These are phyloP conservation scores for Bombus superbus DNA, from an alignment of 1,140 invertebrate species.

Conservation along the genomic window DNA sequence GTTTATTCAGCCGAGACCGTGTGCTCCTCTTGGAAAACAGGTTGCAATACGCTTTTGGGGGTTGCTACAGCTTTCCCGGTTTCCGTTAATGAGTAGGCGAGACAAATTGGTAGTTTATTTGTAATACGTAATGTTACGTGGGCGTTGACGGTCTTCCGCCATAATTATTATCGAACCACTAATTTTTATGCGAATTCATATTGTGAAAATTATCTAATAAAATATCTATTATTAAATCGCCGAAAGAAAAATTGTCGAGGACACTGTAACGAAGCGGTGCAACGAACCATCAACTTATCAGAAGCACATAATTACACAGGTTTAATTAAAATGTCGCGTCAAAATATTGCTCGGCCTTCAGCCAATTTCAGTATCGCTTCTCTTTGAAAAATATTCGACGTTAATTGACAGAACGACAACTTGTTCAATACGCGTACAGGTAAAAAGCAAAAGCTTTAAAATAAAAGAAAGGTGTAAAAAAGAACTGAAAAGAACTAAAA, in stretches of 20 bases:
- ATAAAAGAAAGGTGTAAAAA: neutral
- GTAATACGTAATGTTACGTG: neutral
- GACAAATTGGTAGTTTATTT: neutral
- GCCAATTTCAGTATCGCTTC: neutral
- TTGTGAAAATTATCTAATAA: too few species aligned
- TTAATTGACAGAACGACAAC: slow-evolving; percentile 14
- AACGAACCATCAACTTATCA: neutral
- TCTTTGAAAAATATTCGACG: slow-evolving; percentile 30
- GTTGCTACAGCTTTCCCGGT: neutral
- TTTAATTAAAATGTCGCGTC: slow-evolving; percentile 19
- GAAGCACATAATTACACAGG: neutral
- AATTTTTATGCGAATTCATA: too few species aligned
- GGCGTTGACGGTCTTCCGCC: too few species aligned
- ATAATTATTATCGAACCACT: too few species aligned
- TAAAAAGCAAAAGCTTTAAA: neutral
- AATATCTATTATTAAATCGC: neutral
- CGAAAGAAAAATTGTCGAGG: neutral
- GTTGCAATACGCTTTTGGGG: too few species aligned
- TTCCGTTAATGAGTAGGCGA: neutral
- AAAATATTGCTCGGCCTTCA: neutral
- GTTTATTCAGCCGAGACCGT: slow-evolving; percentile 51
- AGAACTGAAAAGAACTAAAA: neutral
- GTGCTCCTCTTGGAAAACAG: slow-evolving; percentile 13
- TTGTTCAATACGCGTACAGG: too few species aligned
- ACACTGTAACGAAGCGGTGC: neutral